Evolutionary conservation across 2,113 vertebrate genomes (phyloP), one percentile per base, ranked within the genome.

Genomic region (Sander lucioperca): DNA sequence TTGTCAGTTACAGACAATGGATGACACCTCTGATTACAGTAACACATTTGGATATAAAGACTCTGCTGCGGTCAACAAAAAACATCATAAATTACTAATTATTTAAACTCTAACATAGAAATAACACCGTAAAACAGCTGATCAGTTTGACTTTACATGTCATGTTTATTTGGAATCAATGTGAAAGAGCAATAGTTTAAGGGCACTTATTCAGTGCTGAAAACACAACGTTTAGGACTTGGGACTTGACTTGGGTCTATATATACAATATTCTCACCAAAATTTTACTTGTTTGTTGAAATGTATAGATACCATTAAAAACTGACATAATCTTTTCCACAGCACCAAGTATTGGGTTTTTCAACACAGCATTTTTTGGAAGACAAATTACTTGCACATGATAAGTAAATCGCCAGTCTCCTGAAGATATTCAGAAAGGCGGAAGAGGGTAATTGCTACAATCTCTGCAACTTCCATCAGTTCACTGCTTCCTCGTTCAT

Each of bases 361-460:
- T 14, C 19, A 57, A 6, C 71, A n/a, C 58, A 48, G 6, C 3
- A n/a, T 50, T 47, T 61, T 76, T 73, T 53, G 18, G 33, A 71
- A 3, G 14, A 39, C 14, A 75, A 51, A 74, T 72, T 14, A 63
- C 43, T 65, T 74, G 4, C 47, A 50, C 39, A 27, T 18, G 16
- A 71, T 54, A 58, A 76, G 27, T 30, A 16, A 65, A 71, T 4
- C 11, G 27, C 62, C 16, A 68, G 75, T 57, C 48, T 76, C 13
- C 71, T 75, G 59, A 66, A 47, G 4, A 82, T 18, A 54, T 33
- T 51, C 64, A 66, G 15, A 66, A 65, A 77, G 61, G 72, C 33
- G 3, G 21, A 73, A 65, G 70, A 69, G 13, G 36, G 48, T 47
- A 68, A 63, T 80, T 59, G 30, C 58, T 58, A 5, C 43, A 47